phyloP scores from a whole-genome alignment of 2,113 vertebrate genomes.

The Leptodactylus fuscus region DNA sequence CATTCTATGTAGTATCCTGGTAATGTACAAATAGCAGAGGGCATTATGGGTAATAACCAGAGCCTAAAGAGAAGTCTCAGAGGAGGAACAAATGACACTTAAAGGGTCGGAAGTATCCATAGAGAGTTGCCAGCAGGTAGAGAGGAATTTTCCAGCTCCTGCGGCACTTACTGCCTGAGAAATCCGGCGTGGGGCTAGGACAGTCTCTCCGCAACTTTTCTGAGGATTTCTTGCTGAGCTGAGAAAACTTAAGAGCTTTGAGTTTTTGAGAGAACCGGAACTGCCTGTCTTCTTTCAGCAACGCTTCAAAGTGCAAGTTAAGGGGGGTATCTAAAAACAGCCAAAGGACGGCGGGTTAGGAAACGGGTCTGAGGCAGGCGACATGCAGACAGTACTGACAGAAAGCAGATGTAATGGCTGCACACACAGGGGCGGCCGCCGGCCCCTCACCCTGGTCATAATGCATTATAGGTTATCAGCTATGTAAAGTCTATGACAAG shows the following conservation, averaged over 20 bases:
- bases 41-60: slow-evolving; percentile 1
- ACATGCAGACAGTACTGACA: too few species aligned
- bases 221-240: slow-evolving; percentile 60
- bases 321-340: slow-evolving; percentile 65
- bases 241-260: slow-evolving; percentile 58
- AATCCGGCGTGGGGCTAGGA: slow-evolving; percentile 44
- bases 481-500: too few species aligned
- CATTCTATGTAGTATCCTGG: slow-evolving; percentile 10
- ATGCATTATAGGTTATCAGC: too few species aligned
- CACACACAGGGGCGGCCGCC: too few species aligned
- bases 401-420: too few species aligned
- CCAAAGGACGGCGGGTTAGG: neutral
- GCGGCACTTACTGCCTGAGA: slow-evolving; percentile 62
- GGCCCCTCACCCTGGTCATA: too few species aligned
- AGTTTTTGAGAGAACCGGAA: slow-evolving; percentile 44
- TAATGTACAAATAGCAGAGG: slow-evolving; percentile 10
- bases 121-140: slow-evolving; percentile 10
- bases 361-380: neutral
- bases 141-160: neutral
- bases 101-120: slow-evolving; percentile 11
- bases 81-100: slow-evolving; percentile 5
- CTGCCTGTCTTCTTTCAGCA: slow-evolving; percentile 64
- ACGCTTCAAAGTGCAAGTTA: slow-evolving; percentile 64
- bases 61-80: neutral
- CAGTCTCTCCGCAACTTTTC: slow-evolving; percentile 54